These are phyloP conservation scores for Drosophila pruinosa DNA, from an alignment of 1,140 invertebrate species.

Conservation along the genomic window DNA sequence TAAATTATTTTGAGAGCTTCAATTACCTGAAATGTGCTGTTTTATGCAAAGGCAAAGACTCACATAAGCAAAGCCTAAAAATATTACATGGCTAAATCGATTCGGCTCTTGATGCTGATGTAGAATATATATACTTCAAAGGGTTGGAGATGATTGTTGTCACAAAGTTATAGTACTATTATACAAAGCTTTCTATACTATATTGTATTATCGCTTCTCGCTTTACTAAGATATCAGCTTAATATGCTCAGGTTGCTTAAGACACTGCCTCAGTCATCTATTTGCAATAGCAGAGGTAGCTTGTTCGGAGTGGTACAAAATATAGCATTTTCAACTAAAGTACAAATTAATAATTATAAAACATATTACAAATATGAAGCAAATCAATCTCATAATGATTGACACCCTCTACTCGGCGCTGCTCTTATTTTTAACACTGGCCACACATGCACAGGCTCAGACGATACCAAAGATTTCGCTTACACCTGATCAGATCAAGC, in stretches of 20 bases:
- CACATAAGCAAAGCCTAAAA: neutral
- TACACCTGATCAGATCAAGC: constrained; percentile 94
- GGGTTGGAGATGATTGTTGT: too few species aligned
- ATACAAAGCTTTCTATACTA: too few species aligned
- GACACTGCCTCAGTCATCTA: constrained; percentile 27
- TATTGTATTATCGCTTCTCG: too few species aligned
- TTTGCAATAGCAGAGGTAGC: constrained; percentile 22
- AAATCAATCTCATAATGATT: constrained; percentile 12
- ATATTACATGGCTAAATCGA: too few species aligned
- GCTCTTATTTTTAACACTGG: constrained; percentile 37
- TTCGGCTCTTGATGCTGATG: too few species aligned
- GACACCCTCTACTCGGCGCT: constrained; percentile 18
- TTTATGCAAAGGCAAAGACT: neutral
- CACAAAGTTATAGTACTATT: too few species aligned
- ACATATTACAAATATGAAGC: constrained; percentile 44
- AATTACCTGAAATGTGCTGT: neutral
- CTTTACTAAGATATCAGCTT: constrained; percentile 31
- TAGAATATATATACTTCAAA: too few species aligned
- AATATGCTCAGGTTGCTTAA: constrained; percentile 18
- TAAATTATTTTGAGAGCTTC: neutral
- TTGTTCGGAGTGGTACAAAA: constrained; percentile 67
- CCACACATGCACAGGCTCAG: constrained; percentile 84
- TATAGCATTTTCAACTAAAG: neutral
- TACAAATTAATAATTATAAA: constrained; percentile 1
- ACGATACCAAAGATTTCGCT: constrained; percentile 95